Evolutionary conservation across 2,888 invertebrate species (phyloP).

Genomic region (Lysandra coridon): DNA sequence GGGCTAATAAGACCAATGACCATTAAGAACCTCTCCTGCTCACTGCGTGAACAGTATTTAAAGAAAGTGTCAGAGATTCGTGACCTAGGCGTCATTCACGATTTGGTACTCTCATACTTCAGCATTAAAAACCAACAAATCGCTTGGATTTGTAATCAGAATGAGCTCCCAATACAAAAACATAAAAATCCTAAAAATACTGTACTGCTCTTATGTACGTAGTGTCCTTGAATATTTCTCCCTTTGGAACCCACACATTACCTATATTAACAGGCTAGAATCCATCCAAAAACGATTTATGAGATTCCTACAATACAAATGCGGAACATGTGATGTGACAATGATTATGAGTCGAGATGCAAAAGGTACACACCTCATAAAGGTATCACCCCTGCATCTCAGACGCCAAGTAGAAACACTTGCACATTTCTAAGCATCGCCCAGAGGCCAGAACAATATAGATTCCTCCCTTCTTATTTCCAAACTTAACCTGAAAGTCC

Average conservation of each 20-base stretch:
- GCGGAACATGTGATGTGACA: not conserved
- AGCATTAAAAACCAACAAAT: slow-evolving; percentile 23
- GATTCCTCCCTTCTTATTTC: too few species aligned
- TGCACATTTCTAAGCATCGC: too few species aligned
- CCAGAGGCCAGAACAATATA: too few species aligned
- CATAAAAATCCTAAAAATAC: slow-evolving; percentile 26
- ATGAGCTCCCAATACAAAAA: slow-evolving; percentile 30
- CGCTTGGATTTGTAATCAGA: slow-evolving; percentile 31
- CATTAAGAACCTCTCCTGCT: not conserved
- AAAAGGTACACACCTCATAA: not conserved
- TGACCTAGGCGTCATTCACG: slow-evolving; percentile 16
- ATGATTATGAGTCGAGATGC: not conserved
- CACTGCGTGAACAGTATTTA: slow-evolving; percentile 1
- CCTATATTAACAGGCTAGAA: not conserved
- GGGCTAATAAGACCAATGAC: not conserved
- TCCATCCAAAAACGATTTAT: slow-evolving; percentile 23
- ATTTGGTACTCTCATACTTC: not conserved
- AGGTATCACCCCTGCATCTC: too few species aligned
- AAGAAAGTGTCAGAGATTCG: slow-evolving; percentile 8
- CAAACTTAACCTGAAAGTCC: too few species aligned
- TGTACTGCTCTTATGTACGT: slow-evolving; percentile 33
- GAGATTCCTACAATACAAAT: slow-evolving; percentile 16
- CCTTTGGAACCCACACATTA: slow-evolving; percentile 31
- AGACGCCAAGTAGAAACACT: too few species aligned
- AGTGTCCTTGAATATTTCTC: slow-evolving; percentile 33